phyloP scores from a whole-genome alignment of 2,797 vertebrate genomes.

The Pseudochirops cupreus region DNA sequence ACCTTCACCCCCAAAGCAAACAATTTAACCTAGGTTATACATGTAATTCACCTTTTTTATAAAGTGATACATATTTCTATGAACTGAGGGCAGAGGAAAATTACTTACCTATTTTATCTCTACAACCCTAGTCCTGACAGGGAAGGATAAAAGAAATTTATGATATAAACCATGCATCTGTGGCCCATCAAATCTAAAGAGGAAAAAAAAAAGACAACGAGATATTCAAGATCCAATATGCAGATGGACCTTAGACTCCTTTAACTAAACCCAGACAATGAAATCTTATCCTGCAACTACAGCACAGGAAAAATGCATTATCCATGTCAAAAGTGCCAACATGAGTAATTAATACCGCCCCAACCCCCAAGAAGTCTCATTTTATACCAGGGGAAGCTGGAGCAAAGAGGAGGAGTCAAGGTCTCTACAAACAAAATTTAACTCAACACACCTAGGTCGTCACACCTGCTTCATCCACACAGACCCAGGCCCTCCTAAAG shows the following conservation, averaged over 20 bases:
- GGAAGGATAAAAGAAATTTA: neutral
- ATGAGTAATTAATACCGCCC: neutral
- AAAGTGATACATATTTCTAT: neutral
- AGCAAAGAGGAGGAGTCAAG: neutral
- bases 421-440: neutral
- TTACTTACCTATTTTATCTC: constrained; percentile 31
- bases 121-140: neutral
- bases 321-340: constrained; percentile 32
- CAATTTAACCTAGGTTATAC: neutral
- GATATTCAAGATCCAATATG: constrained; percentile 43
- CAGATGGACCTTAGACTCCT: neutral
- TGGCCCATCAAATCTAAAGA: constrained; percentile 16
- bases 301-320: neutral
- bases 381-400: neutral
- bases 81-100: neutral
- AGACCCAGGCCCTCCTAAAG: neutral
- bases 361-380: neutral
- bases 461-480: neutral
- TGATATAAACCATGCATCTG: neutral
- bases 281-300: constrained; percentile 2
- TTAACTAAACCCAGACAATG: neutral
- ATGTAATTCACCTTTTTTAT: neutral
- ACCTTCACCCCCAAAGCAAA: too few relatives aligned
- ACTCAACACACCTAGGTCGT: neutral
- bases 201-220: constrained; percentile 13